These are phyloP conservation scores for Lates japonicus DNA, from an alignment of 2,797 vertebrate species.

Conservation along the genomic window DNA sequence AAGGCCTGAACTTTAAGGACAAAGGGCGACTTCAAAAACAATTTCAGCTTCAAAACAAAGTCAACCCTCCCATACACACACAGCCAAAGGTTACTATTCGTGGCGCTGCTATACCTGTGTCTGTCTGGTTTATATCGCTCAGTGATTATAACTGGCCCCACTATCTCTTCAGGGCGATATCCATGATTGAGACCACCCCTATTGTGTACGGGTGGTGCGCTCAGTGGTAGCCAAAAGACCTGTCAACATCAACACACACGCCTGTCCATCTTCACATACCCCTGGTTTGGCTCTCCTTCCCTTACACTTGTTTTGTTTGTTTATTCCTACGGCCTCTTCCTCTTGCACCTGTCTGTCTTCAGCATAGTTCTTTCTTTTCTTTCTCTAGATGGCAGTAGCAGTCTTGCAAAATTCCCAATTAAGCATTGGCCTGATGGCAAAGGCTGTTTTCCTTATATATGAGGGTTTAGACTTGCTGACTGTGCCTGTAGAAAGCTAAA, in stretches of 20 bases:
- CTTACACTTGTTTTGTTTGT: constrained; percentile 49
- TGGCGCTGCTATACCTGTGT: constrained; percentile 8
- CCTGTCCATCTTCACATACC: constrained; percentile 54
- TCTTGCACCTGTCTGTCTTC: constrained; percentile 43
- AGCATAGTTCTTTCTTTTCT: neutral
- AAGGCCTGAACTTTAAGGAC: constrained; percentile 47
- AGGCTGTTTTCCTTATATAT: constrained; percentile 30
- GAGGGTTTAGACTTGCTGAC: constrained; percentile 3
- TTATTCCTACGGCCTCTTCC: constrained; percentile 24
- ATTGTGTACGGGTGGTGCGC: constrained; percentile 58
- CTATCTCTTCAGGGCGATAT: constrained; percentile 47
- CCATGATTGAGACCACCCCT: constrained; percentile 72
- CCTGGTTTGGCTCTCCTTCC: constrained; percentile 24
- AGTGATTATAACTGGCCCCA: constrained; percentile 41
- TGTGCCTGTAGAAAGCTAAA: constrained; percentile 10
- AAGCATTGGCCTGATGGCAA: constrained; percentile 11
- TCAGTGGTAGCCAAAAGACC: constrained; percentile 59
- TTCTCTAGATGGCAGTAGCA: neutral
- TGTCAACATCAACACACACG: constrained; percentile 57
- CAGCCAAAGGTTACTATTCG: constrained; percentile 28
- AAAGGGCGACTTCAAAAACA: constrained; percentile 27
- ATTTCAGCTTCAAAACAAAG: constrained; percentile 31
- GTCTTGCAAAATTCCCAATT: neutral
- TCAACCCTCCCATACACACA: constrained; percentile 4
- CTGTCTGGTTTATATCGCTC: constrained; percentile 37